These are phyloP conservation scores for Eumerus sabulonum DNA, from an alignment of 2,888 invertebrate genomes.

Conservation along the genomic window DNA sequence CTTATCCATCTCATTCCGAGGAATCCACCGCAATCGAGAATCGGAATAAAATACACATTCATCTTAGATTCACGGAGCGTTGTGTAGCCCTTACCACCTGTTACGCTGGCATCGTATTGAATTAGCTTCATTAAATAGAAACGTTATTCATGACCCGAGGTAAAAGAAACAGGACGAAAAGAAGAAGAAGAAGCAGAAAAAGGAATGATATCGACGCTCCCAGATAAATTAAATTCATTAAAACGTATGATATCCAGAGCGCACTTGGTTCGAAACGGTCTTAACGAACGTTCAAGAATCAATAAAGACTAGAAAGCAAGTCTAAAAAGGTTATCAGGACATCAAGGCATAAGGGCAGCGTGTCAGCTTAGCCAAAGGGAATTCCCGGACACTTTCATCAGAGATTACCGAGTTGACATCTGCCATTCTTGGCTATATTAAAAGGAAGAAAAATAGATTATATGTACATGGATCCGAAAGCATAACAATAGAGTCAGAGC, in stretches of 20 bases:
- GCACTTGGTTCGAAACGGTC: background rate
- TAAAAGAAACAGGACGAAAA: background rate
- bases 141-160: slow-evolving; percentile 30
- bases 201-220: background rate
- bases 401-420: slow-evolving; percentile 21
- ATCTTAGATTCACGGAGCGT: background rate
- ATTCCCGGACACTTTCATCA: slow-evolving; percentile 14
- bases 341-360: background rate
- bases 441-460: too few relatives aligned
- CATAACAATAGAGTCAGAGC: too few relatives aligned
- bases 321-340: slow-evolving; percentile 9
- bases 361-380: slow-evolving; percentile 7
- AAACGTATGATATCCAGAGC: slow-evolving; percentile 1
- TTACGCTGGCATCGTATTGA: slow-evolving; percentile 33
- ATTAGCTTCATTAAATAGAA: slow-evolving; percentile 50
- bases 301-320: slow-evolving; percentile 2
- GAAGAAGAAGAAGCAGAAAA: too few relatives aligned
- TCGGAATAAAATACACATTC: slow-evolving; percentile 32
- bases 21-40: slow-evolving; percentile 7
- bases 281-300: background rate
- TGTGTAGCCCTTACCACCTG: slow-evolving; percentile 37
- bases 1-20: slow-evolving; percentile 9
- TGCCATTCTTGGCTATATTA: too few relatives aligned
- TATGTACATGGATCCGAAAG: too few relatives aligned
- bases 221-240: slow-evolving; percentile 38